A percentile compares a stretch with the other conserved stretches of the same genome.
phyloP scores from a whole-genome alignment of 2,797 vertebrate genomes.

The Danio aesculapii region DNA sequence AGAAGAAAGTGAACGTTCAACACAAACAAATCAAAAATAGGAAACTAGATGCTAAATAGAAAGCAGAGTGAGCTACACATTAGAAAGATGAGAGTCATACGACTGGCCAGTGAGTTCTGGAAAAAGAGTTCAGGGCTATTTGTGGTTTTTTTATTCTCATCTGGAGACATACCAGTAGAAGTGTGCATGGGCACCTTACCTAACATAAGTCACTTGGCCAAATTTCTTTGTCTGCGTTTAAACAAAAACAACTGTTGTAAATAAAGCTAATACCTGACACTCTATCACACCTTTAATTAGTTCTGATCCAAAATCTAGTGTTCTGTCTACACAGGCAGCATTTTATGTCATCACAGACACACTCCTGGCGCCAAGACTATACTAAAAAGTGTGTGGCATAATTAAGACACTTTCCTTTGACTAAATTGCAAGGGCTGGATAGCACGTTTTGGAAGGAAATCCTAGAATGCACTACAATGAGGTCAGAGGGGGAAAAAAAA shows the following conservation, averaged over 20 bases:
- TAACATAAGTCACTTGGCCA: slow-evolving; percentile 32
- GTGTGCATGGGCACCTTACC: slow-evolving; percentile 9
- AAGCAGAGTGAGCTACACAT: slow-evolving; percentile 24
- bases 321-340: slow-evolving; percentile 13
- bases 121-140: slow-evolving; percentile 26
- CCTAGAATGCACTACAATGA: slow-evolving; percentile 8
- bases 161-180: slow-evolving; percentile 31
- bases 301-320: slow-evolving; percentile 4
- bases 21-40: background rate
- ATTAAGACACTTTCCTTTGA: slow-evolving; percentile 30
- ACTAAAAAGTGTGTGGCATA: background rate
- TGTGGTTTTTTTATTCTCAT: slow-evolving; percentile 47
- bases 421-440: slow-evolving; percentile 25
- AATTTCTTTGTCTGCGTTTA: slow-evolving; percentile 29
- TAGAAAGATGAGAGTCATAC: slow-evolving; percentile 21
- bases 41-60: slow-evolving; percentile 14
- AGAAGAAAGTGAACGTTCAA: background rate
- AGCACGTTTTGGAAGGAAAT: background rate
- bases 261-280: slow-evolving; percentile 53
- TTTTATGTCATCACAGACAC: slow-evolving; percentile 28
- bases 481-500: background rate
- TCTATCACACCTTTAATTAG: slow-evolving; percentile 28
- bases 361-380: slow-evolving; percentile 3
- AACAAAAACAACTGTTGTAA: slow-evolving; percentile 54
- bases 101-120: background rate